phyloP scores from a whole-genome alignment of 2,797 vertebrate genomes.

The Pagetopsis macropterus region DNA sequence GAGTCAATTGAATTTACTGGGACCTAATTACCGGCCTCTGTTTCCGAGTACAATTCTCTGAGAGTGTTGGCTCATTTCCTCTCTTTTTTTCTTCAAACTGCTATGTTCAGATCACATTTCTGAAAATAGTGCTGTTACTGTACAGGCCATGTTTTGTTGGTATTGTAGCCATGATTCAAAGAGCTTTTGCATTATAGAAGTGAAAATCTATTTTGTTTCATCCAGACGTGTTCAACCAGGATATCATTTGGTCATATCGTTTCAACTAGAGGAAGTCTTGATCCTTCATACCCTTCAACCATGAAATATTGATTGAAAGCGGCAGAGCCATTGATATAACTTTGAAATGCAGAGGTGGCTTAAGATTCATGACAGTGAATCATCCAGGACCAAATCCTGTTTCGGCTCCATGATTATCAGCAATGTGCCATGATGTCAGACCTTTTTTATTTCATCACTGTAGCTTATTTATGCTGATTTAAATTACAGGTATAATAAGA shows the following conservation, averaged over 20 bases:
- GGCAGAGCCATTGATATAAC: constrained; percentile 43
- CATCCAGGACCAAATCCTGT: constrained; percentile 35
- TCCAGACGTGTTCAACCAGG: constrained; percentile 15
- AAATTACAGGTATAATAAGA: constrained; percentile 52
- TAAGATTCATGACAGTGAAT: constrained; percentile 55
- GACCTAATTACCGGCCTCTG: constrained; percentile 72
- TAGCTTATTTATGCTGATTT: constrained; percentile 47
- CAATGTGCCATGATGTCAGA: constrained; percentile 14
- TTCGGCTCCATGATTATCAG: constrained; percentile 38
- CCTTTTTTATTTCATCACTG: constrained; percentile 20
- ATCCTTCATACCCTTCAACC: constrained; percentile 43
- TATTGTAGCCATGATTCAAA: constrained; percentile 4
- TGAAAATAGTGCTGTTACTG: constrained; percentile 6
- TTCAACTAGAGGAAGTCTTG: constrained; percentile 38
- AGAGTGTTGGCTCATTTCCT: constrained; percentile 50
- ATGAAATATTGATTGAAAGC: constrained; percentile 69
- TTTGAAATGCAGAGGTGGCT: constrained; percentile 65
- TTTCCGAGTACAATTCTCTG: constrained; percentile 59
- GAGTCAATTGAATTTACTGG: constrained; percentile 73
- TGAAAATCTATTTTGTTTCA: not conserved
- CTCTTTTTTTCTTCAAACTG: constrained; percentile 13
- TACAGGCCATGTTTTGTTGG: not conserved
- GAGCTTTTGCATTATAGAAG: constrained; percentile 7
- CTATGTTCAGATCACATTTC: constrained; percentile 21
- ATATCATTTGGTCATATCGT: constrained; percentile 28